phyloP scores from a whole-genome alignment of 1,140 invertebrate genomes.

The Diabrotica undecimpunctata region DNA sequence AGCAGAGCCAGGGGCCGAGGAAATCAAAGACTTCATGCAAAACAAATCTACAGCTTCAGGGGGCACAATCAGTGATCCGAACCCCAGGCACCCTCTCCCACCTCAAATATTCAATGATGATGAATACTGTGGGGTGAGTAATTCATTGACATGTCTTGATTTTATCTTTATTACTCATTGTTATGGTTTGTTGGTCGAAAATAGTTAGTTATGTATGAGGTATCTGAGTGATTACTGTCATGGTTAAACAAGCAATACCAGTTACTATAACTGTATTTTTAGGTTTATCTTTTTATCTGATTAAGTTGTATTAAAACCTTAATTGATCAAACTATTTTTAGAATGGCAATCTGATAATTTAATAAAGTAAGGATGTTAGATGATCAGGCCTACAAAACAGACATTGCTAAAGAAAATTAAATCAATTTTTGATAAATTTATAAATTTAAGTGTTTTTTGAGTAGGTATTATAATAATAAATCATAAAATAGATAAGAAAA shows the following conservation, averaged over 20 bases:
- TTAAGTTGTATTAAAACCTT: no score
- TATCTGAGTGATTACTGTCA: background rate
- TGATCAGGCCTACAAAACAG: no score
- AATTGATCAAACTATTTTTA: no score
- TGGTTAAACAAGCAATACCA: background rate
- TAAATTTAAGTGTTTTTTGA: no score
- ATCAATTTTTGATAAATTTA: no score
- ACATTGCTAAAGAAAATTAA: no score
- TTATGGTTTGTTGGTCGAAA: constrained; percentile 6
- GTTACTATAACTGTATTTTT: constrained; percentile 7
- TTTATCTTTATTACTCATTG: background rate
- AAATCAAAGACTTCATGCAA: constrained; percentile 90
- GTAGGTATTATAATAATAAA: no score
- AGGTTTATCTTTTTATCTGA: background rate
- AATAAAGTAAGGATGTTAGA: no score
- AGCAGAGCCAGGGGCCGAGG: constrained; percentile 83
- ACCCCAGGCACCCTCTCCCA: constrained; percentile 61
- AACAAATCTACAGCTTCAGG: constrained; percentile 77
- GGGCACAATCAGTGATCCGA: constrained; percentile 60
- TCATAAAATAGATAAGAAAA: no score
- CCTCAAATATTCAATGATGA: constrained; percentile 93
- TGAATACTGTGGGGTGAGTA: constrained; percentile 85
- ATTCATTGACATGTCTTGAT: background rate
- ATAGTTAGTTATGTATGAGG: background rate
- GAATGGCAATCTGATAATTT: no score